Evolutionary conservation across 2,797 vertebrate genomes (phyloP).

Genomic region (Periophthalmus magnuspinnatus): DNA sequence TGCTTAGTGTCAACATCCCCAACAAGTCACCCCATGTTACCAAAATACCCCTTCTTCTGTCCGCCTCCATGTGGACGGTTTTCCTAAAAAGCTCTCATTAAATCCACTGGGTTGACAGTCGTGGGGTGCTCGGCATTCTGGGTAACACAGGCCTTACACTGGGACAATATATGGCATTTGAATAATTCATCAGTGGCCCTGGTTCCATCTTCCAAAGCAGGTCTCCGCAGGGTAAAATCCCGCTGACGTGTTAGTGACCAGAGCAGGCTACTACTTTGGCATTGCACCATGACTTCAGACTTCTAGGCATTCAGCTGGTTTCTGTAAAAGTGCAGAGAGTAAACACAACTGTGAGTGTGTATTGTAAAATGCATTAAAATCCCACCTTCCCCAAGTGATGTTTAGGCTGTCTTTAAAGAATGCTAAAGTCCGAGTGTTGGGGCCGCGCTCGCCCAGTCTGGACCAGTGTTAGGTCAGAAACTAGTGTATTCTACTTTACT

Average conservation of each 20-base stretch:
- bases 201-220: slow-evolving; percentile 1
- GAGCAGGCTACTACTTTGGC: slow-evolving; percentile 1
- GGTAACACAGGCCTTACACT: slow-evolving; percentile 30
- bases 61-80: slow-evolving; percentile 32
- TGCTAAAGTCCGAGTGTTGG: not conserved
- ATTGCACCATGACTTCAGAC: slow-evolving; percentile 2
- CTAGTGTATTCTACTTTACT: not conserved
- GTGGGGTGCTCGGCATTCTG: slow-evolving; percentile 36
- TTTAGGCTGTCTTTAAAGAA: slow-evolving; percentile 1
- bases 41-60: slow-evolving; percentile 41
- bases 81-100: slow-evolving; percentile 44
- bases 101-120: slow-evolving; percentile 31
- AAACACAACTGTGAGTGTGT: slow-evolving; percentile 2
- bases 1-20: slow-evolving; percentile 16
- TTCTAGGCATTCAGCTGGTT: not conserved
- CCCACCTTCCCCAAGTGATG: slow-evolving; percentile 3
- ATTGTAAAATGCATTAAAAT: slow-evolving; percentile 12
- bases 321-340: slow-evolving; percentile 2
- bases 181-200: slow-evolving; percentile 13
- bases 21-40: slow-evolving; percentile 17
- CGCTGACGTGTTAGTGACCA: not conserved
- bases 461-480: not conserved
- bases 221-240: not conserved
- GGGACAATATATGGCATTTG: slow-evolving; percentile 23
- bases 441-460: not conserved